A percentile compares a stretch with the other conserved stretches of the same genome.
These are phyloP conservation scores for Tragelaphus imberbis DNA, from an alignment of 2,113 vertebrate species.

Conservation along the genomic window DNA sequence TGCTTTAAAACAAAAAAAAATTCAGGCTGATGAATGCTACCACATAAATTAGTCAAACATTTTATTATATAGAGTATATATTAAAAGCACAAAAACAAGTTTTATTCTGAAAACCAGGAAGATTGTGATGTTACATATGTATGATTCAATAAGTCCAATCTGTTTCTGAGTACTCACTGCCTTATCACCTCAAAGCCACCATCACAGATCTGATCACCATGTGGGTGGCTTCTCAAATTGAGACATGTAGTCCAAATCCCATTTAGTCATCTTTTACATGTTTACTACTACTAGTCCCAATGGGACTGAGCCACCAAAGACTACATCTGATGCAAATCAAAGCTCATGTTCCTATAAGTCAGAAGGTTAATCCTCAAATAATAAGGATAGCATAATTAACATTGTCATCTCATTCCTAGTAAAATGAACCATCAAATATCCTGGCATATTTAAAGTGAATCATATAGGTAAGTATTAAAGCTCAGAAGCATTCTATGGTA, in stretches of 20 bases:
- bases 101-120: constrained; percentile 61
- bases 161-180: not conserved
- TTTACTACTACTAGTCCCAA: not conserved
- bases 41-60: constrained; percentile 58
- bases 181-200: constrained; percentile 13
- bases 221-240: constrained; percentile 7
- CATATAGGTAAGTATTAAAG: constrained; percentile 31
- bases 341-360: not conserved
- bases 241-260: not conserved
- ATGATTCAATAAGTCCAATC: constrained; percentile 43
- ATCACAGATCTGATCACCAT: not conserved
- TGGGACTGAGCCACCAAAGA: not conserved
- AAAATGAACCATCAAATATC: constrained; percentile 36
- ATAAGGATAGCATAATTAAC: constrained; percentile 33
- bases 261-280: not conserved
- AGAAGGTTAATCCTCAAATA: constrained; percentile 21
- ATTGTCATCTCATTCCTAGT: constrained; percentile 28
- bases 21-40: constrained; percentile 43
- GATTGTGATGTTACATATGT: constrained; percentile 41
- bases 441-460: constrained; percentile 11
- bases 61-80: constrained; percentile 69
- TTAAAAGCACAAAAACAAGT: constrained; percentile 57
- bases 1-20: not conserved
- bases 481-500: constrained; percentile 33
- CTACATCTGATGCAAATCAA: not conserved